A percentile compares a stretch with the other conserved stretches of the same genome.
Evolutionary conservation across 2,888 invertebrate genomes (phyloP).

Genomic region (Actias luna): DNA sequence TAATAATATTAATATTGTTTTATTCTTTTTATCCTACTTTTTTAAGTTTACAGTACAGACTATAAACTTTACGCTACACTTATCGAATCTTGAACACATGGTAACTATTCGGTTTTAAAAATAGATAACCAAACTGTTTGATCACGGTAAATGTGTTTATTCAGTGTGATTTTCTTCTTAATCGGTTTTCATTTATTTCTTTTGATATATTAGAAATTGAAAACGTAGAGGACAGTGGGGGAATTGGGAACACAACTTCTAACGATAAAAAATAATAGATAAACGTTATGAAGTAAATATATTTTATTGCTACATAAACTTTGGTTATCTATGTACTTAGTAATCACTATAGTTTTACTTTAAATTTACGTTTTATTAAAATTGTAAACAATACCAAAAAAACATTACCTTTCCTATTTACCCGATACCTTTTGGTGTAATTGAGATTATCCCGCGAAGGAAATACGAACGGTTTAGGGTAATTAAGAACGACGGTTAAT

Average conservation of each 20-base stretch:
- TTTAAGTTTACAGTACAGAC: neutral
- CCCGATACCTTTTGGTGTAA: constrained; percentile 18
- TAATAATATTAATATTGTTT: too few relatives aligned
- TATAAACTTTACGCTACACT: neutral
- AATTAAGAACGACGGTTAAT: constrained; percentile 14
- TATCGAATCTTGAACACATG: neutral
- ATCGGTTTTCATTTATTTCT: neutral
- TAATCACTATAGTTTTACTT: too few relatives aligned
- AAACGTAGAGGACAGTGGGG: too few relatives aligned
- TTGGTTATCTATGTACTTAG: too few relatives aligned
- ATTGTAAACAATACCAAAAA: constrained; percentile 18
- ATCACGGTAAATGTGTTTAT: neutral
- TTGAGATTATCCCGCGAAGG: too few relatives aligned
- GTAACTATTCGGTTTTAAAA: neutral
- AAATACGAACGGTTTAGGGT: constrained; percentile 19
- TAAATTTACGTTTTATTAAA: constrained; percentile 9
- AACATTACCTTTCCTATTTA: constrained; percentile 22
- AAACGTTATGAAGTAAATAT: too few relatives aligned
- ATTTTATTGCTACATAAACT: too few relatives aligned
- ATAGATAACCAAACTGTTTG: neutral
- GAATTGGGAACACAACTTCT: too few relatives aligned
- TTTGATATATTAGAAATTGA: neutral
- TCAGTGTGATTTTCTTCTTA: neutral
- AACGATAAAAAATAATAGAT: too few relatives aligned
- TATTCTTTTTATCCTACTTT: too few relatives aligned